Conservation (phyloP, 2,113 vertebrate species). For the Trichechus manatus region DNA sequence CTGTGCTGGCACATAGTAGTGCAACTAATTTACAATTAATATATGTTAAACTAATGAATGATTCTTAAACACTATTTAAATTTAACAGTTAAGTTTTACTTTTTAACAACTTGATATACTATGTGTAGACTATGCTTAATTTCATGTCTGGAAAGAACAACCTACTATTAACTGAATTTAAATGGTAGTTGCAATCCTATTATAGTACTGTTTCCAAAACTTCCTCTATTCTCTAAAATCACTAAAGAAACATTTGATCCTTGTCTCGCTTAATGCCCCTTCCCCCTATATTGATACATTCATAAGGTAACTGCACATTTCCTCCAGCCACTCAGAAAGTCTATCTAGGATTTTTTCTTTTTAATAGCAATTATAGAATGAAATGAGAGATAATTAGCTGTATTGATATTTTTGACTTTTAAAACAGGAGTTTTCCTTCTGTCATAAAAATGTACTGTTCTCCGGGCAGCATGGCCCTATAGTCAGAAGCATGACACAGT, state of each 20-base stretch:
- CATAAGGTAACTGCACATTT: neutral
- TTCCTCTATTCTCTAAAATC: neutral
- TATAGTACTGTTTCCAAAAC: neutral
- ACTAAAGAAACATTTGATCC: neutral
- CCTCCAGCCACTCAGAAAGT: neutral
- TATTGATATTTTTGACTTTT: neutral
- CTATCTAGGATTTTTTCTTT: neutral
- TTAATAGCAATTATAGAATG: neutral
- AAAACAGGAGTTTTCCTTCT: neutral
- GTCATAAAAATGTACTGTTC: neutral
- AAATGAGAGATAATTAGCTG: slow-evolving; percentile 3
- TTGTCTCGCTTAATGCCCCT: neutral
- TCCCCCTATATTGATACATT: no score
- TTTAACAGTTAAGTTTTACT: neutral
- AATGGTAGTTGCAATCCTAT: neutral
- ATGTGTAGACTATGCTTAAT: neutral
- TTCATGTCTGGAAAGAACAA: neutral
- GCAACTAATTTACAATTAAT: neutral
- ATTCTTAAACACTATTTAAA: neutral
- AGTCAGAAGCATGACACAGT: no score
- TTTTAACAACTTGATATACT: neutral
- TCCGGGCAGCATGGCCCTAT: no score
- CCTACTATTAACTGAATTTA: neutral
- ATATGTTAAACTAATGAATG: neutral
- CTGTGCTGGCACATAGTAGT: neutral